Evolutionary conservation across 1,140 invertebrate species (phyloP).

Genomic region (Orius laevigatus): DNA sequence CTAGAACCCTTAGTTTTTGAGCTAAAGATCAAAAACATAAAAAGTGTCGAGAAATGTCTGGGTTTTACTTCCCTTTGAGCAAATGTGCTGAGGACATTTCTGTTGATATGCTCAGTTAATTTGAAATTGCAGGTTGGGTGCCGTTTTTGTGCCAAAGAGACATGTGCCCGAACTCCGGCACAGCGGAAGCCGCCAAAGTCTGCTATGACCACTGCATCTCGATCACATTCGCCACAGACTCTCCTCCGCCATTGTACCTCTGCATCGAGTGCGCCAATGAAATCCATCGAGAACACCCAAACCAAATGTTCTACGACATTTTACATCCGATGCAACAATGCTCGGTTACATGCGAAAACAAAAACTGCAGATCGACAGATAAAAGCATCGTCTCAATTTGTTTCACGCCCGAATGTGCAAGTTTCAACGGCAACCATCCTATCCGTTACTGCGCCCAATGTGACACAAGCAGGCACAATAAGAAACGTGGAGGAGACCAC

Average conservation of each 20-base stretch:
- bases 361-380: constrained; percentile 83
- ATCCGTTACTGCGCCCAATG: constrained; percentile 86
- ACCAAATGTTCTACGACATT: constrained; percentile 79
- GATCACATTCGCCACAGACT: constrained; percentile 64
- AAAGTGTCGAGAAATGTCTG: neutral
- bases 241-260: constrained; percentile 83
- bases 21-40: no score
- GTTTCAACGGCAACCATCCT: constrained; percentile 88
- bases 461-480: constrained; percentile 76
- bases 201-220: constrained; percentile 76
- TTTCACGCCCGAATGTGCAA: constrained; percentile 91
- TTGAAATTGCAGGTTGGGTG: constrained; percentile 40
- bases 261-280: constrained; percentile 94
- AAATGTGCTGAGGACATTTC: no score
- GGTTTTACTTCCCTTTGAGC: neutral
- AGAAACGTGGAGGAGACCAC: constrained; percentile 68
- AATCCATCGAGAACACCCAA: constrained; percentile 63
- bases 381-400: constrained; percentile 93
- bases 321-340: constrained; percentile 88
- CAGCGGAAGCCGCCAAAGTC: constrained; percentile 78
- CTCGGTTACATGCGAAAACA: constrained; percentile 91
- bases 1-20: no score
- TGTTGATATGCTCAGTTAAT: no score
- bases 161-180: constrained; percentile 63
- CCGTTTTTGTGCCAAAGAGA: constrained; percentile 73